Conservation (phyloP, 2,888 invertebrate species). For the Tachystola acroxantha region DNA sequence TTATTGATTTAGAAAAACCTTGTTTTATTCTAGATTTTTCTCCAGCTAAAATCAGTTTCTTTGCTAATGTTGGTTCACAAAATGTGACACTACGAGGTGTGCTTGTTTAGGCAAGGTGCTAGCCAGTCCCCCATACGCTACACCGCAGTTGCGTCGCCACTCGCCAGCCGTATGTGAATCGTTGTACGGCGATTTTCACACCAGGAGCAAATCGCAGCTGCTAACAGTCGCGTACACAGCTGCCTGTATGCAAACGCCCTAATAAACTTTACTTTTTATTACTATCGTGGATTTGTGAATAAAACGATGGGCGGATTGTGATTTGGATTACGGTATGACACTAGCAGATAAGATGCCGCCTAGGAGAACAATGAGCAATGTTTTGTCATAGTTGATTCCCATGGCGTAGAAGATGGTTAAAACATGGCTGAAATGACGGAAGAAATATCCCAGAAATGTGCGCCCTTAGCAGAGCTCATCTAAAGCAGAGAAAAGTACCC, state of each 20-base stretch:
- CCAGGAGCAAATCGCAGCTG: constrained; percentile 56
- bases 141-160: constrained; percentile 30
- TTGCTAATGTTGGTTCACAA: no score
- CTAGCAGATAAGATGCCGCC: constrained; percentile 4
- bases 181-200: constrained; percentile 61
- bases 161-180: constrained; percentile 66
- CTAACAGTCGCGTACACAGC: constrained; percentile 25
- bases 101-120: constrained; percentile 42
- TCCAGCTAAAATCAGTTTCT: no score
- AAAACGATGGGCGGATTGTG: constrained; percentile 30
- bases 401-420: no score
- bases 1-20: no score
- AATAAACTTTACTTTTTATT: constrained; percentile 72
- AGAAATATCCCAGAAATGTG: no score
- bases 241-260: constrained; percentile 73
- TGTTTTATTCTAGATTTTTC: no score
- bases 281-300: constrained; percentile 11
- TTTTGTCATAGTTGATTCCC: no score
- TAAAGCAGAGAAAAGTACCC: no score
- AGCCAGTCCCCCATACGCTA: constrained; percentile 46
- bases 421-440: no score
- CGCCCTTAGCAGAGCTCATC: no score
- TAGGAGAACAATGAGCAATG: neutral
- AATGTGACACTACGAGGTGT: neutral
- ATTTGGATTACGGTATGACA: constrained; percentile 25